These are phyloP conservation scores for Sminthurinus signatus DNA, from an alignment of 1,140 invertebrate genomes.

Conservation along the genomic window DNA sequence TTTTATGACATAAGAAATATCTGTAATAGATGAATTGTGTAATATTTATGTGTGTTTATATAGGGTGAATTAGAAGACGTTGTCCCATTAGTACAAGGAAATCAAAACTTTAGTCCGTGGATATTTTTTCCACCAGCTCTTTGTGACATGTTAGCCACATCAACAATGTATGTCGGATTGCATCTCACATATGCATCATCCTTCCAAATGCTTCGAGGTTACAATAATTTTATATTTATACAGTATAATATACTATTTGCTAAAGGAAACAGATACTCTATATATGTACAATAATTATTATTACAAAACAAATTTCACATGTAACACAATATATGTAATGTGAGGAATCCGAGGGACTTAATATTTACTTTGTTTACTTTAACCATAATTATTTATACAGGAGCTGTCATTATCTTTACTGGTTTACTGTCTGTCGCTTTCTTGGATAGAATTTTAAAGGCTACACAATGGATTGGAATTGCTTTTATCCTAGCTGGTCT, in stretches of 20 bases:
- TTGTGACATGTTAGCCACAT: constrained; percentile 75
- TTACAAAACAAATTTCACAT: too few relatives aligned
- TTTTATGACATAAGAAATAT: too few relatives aligned
- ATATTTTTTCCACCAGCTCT: constrained; percentile 77
- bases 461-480: constrained; percentile 78
- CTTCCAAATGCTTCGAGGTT: constrained; percentile 93
- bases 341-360: too few relatives aligned
- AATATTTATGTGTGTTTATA: background rate
- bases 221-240: too few relatives aligned
- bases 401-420: constrained; percentile 88
- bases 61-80: constrained; percentile 31
- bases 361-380: background rate
- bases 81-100: constrained; percentile 50
- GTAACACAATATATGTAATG: too few relatives aligned
- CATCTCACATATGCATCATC: constrained; percentile 88
- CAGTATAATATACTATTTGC: too few relatives aligned
- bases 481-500: constrained; percentile 71
- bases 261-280: too few relatives aligned
- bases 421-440: constrained; percentile 84
- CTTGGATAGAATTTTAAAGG: constrained; percentile 60
- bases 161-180: constrained; percentile 83
- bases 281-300: too few relatives aligned
- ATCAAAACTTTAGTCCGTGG: constrained; percentile 66
- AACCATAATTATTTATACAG: constrained; percentile 47
- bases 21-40: too few relatives aligned